A percentile compares a stretch with the other conserved stretches of the same genome.
Evolutionary conservation across 2,888 invertebrate species (phyloP).

Genomic region (Lasioglossum pauxillum): DNA sequence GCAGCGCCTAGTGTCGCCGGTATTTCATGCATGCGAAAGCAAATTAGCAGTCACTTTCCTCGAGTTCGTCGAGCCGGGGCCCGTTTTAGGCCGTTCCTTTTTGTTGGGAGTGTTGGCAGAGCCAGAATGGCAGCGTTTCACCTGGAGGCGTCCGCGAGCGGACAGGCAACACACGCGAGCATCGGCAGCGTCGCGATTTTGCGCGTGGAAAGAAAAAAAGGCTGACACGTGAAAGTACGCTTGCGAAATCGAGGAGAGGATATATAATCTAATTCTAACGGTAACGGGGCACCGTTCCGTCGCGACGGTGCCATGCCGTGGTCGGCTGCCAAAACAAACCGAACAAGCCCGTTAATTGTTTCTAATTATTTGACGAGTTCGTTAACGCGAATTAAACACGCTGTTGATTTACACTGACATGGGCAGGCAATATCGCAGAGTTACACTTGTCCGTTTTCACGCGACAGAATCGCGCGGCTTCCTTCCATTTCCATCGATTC

Average conservation of each 20-base stretch:
- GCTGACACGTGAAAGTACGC: conserved; percentile 55
- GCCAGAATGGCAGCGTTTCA: conserved; percentile 26
- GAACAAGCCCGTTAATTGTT: conserved; percentile 48
- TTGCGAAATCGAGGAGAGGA: conserved; percentile 53
- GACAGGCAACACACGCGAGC: neutral
- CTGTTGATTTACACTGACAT: neutral
- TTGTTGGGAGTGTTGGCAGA: conserved; percentile 1
- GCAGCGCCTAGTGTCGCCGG: neutral
- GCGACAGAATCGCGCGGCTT: conserved; percentile 11
- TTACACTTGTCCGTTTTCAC: conserved; percentile 26
- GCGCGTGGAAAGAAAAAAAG: conserved; percentile 25
- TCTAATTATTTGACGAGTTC: conserved; percentile 42
- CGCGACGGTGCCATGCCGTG: conserved; percentile 14
- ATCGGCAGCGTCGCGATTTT: conserved; percentile 27
- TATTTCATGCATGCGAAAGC: conserved; percentile 9
- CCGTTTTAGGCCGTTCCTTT: conserved; percentile 11
- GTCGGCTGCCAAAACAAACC: conserved; percentile 48
- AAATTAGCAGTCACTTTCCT: conserved; percentile 24
- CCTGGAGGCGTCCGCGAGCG: conserved; percentile 3
- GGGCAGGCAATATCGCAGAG: neutral
- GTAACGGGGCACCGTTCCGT: conserved; percentile 44
- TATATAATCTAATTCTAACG: conserved; percentile 55
- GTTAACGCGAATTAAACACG: conserved; percentile 22
- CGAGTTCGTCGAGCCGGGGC: neutral
- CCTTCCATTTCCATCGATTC: neutral